A percentile compares a stretch with the other conserved stretches of the same genome.
phyloP scores from a whole-genome alignment of 2,797 vertebrate species.

The Monodelphis domestica region DNA sequence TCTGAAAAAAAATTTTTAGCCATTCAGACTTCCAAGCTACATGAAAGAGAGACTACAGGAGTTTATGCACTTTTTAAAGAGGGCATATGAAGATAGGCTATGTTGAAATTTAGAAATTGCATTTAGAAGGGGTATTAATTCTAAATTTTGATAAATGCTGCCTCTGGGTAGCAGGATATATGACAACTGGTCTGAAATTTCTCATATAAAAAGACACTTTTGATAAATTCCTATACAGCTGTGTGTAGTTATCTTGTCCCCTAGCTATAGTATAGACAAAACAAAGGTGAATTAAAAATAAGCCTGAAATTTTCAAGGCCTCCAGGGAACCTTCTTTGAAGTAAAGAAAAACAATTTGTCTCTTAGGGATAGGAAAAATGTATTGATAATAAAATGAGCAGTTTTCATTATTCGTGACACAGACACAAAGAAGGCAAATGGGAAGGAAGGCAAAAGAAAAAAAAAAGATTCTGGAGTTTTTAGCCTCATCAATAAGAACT shows the following conservation, averaged over 20 bases:
- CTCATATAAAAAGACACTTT: neutral
- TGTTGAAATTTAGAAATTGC: neutral
- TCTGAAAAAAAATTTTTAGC: neutral
- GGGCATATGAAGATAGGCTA: neutral
- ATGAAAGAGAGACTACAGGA: slow-evolving; percentile 7
- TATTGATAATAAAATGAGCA: neutral
- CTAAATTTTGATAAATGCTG: neutral
- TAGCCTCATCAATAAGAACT: neutral
- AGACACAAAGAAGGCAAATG: neutral
- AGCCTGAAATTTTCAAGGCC: slow-evolving; percentile 12
- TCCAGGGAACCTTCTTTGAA: neutral
- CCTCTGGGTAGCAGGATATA: neutral
- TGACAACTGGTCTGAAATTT: neutral
- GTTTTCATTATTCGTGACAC: neutral
- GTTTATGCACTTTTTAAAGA: accelerated
- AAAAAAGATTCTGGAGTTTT: neutral
- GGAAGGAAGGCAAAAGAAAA: neutral
- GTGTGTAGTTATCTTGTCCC: neutral
- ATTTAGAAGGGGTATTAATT: neutral
- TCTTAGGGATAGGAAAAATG: neutral
- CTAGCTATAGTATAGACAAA: slow-evolving; percentile 13
- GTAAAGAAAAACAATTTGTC: neutral
- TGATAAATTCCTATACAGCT: slow-evolving; percentile 33
- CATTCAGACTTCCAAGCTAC: neutral
- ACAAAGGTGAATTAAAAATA: neutral